Base-by-base conservation (phyloP, 2,797 vertebrate species). In the Lacerta agilis region DNA sequence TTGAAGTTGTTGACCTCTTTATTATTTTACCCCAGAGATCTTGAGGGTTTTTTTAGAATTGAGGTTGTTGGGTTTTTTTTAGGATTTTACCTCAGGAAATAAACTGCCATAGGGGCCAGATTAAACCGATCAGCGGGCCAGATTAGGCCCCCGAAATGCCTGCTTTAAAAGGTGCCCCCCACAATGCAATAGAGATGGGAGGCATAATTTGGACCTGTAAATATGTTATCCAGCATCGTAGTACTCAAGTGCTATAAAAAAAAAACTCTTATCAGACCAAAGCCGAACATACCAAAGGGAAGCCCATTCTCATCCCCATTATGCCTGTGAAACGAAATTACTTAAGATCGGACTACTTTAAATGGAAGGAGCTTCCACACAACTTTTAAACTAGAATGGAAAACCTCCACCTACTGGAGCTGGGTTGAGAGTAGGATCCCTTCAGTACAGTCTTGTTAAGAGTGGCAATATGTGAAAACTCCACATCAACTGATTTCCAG, bases 391-490 rank as follows among this genome's bases (percentile, higher is more conserved):
- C 33, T 45, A 33, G 41, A 75, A 27, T 36, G 23, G 41, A n/a
- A 36, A 58, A 27, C 20, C 38, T 45, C 18, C 7, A 25, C 1
- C 49, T 49, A 49, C 29, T 25, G 23, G 23, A 58, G 33, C 23
- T 8, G 15, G 29, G 17, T 6, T 4, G 61, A 20, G 3, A 80
- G 86, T 67, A 10, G 45, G n/a, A 15, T 23, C 15, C 73, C 81
- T 85, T 33, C 88, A 15, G 72, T 36, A 91, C 33, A 29, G 81
- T 87, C 82, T 91, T 79, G 71, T 81, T 17, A 81, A 71, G 79
- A 83, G 61, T 10, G 27, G 45, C 20, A 38, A 64, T 33, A 76
- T 83, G 43, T 82, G 77, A 82, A 82, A 29, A 41, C 2, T 87
- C 55, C 38, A 33, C 10, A 79, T 0, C 45, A 71, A 69, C 1